A percentile compares a stretch with the other conserved stretches of the same genome.
Conservation (phyloP, 2,888 invertebrate species). For the Empis stercorea region DNA sequence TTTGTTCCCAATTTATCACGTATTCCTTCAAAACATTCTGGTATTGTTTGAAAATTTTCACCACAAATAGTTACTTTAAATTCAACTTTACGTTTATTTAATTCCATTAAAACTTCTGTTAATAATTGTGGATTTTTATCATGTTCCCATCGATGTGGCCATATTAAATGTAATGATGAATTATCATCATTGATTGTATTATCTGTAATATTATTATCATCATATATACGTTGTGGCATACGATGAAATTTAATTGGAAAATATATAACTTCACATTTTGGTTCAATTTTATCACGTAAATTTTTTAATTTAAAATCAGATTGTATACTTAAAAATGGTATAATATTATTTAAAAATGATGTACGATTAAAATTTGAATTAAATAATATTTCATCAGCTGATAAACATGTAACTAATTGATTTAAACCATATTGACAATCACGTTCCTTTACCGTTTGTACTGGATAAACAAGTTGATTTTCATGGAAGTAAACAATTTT, state of each 20-base stretch:
- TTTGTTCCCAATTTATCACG: slow-evolving; percentile 36
- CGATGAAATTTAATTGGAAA: slow-evolving; percentile 43
- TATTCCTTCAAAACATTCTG: slow-evolving; percentile 45
- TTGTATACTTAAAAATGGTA: slow-evolving; percentile 47
- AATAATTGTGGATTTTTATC: slow-evolving; percentile 59
- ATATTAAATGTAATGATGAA: slow-evolving; percentile 44
- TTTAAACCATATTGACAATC: slow-evolving; percentile 67
- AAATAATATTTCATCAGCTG: slow-evolving; percentile 54
- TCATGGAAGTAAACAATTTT: slow-evolving; percentile 68
- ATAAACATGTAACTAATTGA: slow-evolving; percentile 54
- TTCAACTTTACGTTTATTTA: slow-evolving; percentile 39
- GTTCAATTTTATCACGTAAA: slow-evolving; percentile 40
- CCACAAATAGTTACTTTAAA: slow-evolving; percentile 49
- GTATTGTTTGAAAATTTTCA: slow-evolving; percentile 46
- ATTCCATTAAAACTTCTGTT: slow-evolving; percentile 40
- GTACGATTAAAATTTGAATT: slow-evolving; percentile 56
- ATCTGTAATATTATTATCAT: slow-evolving; percentile 9
- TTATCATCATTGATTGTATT: neutral
- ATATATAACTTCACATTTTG: slow-evolving; percentile 49
- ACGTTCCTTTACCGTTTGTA: slow-evolving; percentile 47
- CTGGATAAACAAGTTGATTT: slow-evolving; percentile 61
- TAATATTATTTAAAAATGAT: slow-evolving; percentile 50
- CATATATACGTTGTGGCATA: slow-evolving; percentile 24
- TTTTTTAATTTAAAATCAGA: slow-evolving; percentile 50
- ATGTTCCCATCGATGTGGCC: slow-evolving; percentile 70